Evolutionary conservation across 2,888 invertebrate genomes (phyloP), one percentile per base, ranked within the genome.

Genomic region (Pelosia muscerda): DNA sequence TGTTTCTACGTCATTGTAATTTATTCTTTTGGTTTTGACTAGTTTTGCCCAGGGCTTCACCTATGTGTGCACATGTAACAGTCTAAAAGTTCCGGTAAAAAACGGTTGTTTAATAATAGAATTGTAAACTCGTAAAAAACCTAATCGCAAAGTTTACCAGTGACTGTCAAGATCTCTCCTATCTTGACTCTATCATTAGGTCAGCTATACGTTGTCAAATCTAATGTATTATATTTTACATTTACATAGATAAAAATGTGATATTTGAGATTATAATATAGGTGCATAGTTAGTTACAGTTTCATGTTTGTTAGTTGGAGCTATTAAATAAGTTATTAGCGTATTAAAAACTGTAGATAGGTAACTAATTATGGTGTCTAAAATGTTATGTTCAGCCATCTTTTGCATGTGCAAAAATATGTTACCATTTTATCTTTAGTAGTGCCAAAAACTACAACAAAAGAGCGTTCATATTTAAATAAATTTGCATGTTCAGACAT

Each of bases 401-500:
- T 11, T 54, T 22, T 23, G 38, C 13, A 4, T 3, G 4, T 9
- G 49, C 49, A n/a, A 19, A 19, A 9, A 34, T 42, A 42, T 57
- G 11, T 34, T 57, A 38, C 23, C 6, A 57, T n/a, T 22, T n/a
- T 54, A 42, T 38, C 25, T 64, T 61, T 38, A 63, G 57, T 55
- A 31, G 59, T 66, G 63, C 54, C 34, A 8, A 75, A 38, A 66
- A 64, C 22, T 19, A 58, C 53, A 23, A 66, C 10, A 55, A 65
- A 59, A 31, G 22, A 10, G 59, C 54, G 42, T 28, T 38, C 23
- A 26, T 70, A 69, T 59, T 65, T 23, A 65, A 71, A 71, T 71
- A 72, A 79, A 78, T 83, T 81, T 76, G 78, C 76, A 77, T 79
- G 75, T 76, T 71, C 64, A 66, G 63, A 68, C 76, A 81, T 76